phyloP scores from a whole-genome alignment of 2,113 vertebrate species.

The Cebidichthys violaceus region DNA sequence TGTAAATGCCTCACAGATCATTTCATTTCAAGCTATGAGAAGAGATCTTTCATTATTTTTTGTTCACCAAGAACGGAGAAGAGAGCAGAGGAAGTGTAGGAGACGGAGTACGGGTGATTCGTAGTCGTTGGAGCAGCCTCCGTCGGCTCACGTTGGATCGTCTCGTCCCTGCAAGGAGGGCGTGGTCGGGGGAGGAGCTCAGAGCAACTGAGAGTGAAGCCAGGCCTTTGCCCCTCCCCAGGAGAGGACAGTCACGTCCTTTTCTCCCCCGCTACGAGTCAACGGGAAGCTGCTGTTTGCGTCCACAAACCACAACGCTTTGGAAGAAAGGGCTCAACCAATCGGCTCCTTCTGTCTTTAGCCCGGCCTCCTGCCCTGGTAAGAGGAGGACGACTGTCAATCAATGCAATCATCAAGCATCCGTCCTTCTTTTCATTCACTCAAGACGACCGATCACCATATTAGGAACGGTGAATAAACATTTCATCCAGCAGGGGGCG shows the following conservation, averaged over 20 bases:
- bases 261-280: slow-evolving; percentile 66
- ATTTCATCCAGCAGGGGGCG: not conserved
- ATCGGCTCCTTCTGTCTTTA: slow-evolving; percentile 67
- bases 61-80: slow-evolving; percentile 45
- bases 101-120: not conserved
- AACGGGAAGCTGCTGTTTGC: slow-evolving; percentile 55
- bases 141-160: slow-evolving; percentile 64
- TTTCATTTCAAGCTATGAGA: not conserved
- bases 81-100: slow-evolving; percentile 23
- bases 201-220: slow-evolving; percentile 14
- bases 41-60: slow-evolving; percentile 8
- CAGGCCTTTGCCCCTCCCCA: slow-evolving; percentile 31
- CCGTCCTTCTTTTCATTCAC: not conserved
- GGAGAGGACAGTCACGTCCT: not conserved
- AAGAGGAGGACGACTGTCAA: slow-evolving; percentile 54
- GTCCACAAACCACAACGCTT: slow-evolving; percentile 46
- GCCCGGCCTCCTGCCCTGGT: slow-evolving; percentile 57
- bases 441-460: not conserved
- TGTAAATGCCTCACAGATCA: not conserved
- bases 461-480: not conserved
- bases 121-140: slow-evolving; percentile 65
- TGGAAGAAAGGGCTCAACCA: slow-evolving; percentile 63
- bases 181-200: slow-evolving; percentile 63
- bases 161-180: slow-evolving; percentile 52
- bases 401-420: not conserved